Conservation (phyloP, 2,797 vertebrate species). For the Chanos chanos region DNA sequence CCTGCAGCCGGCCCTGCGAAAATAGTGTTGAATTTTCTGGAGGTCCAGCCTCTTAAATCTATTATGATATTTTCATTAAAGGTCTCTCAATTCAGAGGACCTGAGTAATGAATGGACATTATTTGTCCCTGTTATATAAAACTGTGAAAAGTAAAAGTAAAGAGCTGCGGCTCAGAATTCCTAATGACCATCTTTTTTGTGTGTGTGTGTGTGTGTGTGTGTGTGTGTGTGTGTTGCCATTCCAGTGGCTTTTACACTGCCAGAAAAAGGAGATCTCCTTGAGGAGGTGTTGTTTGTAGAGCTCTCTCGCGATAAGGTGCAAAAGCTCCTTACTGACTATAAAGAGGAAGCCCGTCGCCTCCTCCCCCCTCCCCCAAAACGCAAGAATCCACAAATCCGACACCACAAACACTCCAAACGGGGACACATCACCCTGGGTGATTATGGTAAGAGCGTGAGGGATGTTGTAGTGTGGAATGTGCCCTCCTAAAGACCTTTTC, state of each 20-base stretch:
- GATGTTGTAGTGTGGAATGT: slow-evolving; percentile 49
- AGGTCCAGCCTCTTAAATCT: too few species aligned
- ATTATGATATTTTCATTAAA: too few species aligned
- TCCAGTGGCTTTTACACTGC: slow-evolving; percentile 85
- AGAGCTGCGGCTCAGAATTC: too few species aligned
- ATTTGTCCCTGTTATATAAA: too few species aligned
- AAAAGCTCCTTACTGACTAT: slow-evolving; percentile 74
- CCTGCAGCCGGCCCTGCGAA: too few species aligned
- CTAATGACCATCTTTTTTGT: neutral
- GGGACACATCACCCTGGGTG: slow-evolving; percentile 6
- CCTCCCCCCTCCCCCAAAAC: slow-evolving; percentile 75
- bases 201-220: neutral
- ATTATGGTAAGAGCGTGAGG: slow-evolving; percentile 52
- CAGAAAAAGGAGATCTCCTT: slow-evolving; percentile 74
- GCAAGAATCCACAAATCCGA: slow-evolving; percentile 66
- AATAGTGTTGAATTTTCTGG: too few species aligned
- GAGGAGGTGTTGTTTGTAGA: slow-evolving; percentile 82
- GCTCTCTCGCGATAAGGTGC: slow-evolving; percentile 74
- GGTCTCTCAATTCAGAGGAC: too few species aligned
- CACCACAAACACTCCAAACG: slow-evolving; percentile 56
- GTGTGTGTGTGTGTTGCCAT: neutral
- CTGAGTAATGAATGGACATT: too few species aligned
- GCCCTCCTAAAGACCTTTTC: neutral
- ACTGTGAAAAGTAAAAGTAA: too few species aligned
- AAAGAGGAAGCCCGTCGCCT: slow-evolving; percentile 78